phyloP scores from a whole-genome alignment of 1,140 invertebrate genomes.

The Drosophila busckii region DNA sequence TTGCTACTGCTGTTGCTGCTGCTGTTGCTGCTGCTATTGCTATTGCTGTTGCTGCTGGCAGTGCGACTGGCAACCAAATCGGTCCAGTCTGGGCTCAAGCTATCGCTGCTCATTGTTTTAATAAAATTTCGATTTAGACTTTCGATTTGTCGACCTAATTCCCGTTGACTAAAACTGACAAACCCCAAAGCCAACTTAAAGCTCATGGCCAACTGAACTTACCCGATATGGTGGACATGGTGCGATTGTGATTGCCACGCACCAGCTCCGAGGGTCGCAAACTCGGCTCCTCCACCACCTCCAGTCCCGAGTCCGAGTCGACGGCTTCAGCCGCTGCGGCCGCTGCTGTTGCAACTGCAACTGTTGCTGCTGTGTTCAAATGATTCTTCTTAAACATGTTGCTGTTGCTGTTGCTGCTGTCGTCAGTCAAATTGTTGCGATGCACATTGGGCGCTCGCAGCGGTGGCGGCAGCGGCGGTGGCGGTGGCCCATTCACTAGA shows the following conservation, averaged over 20 bases:
- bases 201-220: conserved; percentile 25
- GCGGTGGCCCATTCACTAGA: conserved; percentile 80
- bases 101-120: conserved; percentile 23
- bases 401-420: conserved; percentile 5
- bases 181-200: neutral
- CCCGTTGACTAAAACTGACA: neutral
- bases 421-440: conserved; percentile 40
- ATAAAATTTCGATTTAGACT: conserved; percentile 5
- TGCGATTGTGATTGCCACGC: conserved; percentile 79
- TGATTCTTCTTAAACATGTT: too few relatives aligned
- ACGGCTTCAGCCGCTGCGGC: conserved; percentile 34
- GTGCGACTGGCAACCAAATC: conserved; percentile 12
- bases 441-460: conserved; percentile 77
- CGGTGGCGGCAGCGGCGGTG: conserved; percentile 83
- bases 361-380: conserved; percentile 15
- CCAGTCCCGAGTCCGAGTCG: conserved; percentile 79
- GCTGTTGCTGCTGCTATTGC: neutral
- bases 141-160: neutral
- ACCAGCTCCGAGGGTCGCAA: conserved; percentile 82
- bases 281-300: conserved; percentile 82
- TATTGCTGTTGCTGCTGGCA: conserved; percentile 8
- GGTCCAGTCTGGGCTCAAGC: conserved; percentile 16
- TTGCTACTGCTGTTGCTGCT: conserved; percentile 7
- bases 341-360: neutral
- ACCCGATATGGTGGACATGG: conserved; percentile 79